Percentiles rank a stretch among this genome's conserved stretches.
These are phyloP conservation scores for Axinella damicornis DNA, from an alignment of 37 sponge, comb jelly and placozoan genomes.

Conservation along the genomic window DNA sequence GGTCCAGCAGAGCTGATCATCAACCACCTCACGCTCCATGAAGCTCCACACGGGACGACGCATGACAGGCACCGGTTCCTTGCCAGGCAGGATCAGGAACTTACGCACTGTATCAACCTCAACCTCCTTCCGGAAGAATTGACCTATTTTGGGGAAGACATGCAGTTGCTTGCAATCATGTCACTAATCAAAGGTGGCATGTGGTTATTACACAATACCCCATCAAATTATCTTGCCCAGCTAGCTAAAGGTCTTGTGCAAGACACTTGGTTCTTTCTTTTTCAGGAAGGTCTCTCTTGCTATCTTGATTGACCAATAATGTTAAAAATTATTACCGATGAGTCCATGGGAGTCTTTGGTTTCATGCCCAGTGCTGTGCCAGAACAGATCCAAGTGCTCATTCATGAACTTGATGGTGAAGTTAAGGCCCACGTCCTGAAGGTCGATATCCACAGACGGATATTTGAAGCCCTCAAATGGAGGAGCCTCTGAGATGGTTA, in stretches of 20 bases:
- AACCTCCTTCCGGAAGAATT: slow-evolving; percentile 60
- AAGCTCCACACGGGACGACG: slow-evolving; percentile 47
- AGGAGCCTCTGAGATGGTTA: slow-evolving; percentile 36
- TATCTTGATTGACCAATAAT: too few relatives aligned
- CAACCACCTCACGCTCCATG: slow-evolving; percentile 32
- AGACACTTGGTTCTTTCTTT: too few relatives aligned
- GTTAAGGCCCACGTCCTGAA: slow-evolving; percentile 12
- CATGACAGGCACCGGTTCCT: slow-evolving; percentile 46
- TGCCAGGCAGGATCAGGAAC: slow-evolving; percentile 41
- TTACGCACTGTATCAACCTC: slow-evolving; percentile 38
- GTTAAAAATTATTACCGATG: not conserved
- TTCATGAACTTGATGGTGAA: slow-evolving; percentile 46
- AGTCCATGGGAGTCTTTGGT: not conserved
- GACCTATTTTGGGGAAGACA: too few relatives aligned
- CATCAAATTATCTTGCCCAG: too few relatives aligned
- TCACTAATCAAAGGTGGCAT: not conserved
- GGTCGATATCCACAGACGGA: slow-evolving; percentile 18
- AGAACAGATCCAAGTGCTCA: slow-evolving; percentile 42
- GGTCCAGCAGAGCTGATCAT: slow-evolving; percentile 51
- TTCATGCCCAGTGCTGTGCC: slow-evolving; percentile 3
- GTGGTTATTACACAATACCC: not conserved
- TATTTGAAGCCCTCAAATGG: slow-evolving; percentile 24
- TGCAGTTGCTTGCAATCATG: not conserved
- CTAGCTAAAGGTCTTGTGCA: too few relatives aligned
- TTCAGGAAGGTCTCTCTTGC: too few relatives aligned